Conservation (phyloP, 2,797 vertebrate genomes). For the Fistularia tabacaria region DNA sequence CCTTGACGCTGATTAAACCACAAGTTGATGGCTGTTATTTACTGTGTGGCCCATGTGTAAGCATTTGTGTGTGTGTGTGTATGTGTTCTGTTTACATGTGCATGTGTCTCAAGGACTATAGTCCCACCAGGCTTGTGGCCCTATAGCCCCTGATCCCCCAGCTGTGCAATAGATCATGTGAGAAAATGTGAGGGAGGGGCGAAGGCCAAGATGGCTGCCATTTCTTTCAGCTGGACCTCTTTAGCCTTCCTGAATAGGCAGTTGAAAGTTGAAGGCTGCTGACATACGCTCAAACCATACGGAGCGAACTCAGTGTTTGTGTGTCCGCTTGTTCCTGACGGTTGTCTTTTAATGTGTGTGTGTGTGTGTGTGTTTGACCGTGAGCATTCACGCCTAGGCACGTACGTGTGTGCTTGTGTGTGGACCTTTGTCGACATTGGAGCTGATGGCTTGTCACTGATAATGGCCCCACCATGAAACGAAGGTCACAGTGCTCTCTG, state of each 20-base stretch:
- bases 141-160: conserved; percentile 22
- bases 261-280: conserved; percentile 61
- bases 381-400: not conserved
- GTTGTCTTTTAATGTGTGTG: conserved; percentile 27
- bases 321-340: conserved; percentile 6
- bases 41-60: conserved; percentile 36
- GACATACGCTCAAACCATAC: conserved; percentile 40
- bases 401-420: conserved; percentile 1
- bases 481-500: conserved; percentile 69
- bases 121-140: conserved; percentile 21
- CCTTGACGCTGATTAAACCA: conserved; percentile 73
- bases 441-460: conserved; percentile 76
- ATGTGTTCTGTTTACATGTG: conserved; percentile 39
- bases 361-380: conserved; percentile 31
- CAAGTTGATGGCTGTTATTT: conserved; percentile 65
- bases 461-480: conserved; percentile 61
- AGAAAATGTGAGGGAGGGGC: conserved; percentile 25
- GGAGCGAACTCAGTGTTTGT: conserved; percentile 11
- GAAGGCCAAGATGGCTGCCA: conserved; percentile 40
- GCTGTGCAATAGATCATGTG: conserved; percentile 41
- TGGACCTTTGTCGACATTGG: conserved; percentile 41
- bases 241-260: conserved; percentile 58
- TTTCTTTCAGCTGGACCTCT: conserved; percentile 46
- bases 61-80: conserved; percentile 23
- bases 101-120: conserved; percentile 56